Evolutionary conservation across 2,888 invertebrate genomes (phyloP).

Genomic region (Caenorhabditis zanzibari): DNA sequence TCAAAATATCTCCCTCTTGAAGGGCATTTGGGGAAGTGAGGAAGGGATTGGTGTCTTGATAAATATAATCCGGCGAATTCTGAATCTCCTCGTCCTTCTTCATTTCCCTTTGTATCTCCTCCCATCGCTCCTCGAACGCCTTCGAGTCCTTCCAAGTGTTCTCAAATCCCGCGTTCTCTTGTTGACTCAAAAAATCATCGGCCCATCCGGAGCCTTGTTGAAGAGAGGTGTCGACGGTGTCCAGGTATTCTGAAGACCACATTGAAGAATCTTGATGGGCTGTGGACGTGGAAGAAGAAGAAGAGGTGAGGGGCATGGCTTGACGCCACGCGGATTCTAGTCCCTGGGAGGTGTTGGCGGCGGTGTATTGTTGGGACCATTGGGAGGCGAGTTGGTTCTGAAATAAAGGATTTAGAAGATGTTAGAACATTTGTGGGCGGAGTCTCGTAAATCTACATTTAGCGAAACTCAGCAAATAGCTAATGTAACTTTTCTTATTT

Average conservation of each 20-base stretch:
- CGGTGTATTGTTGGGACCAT: slow-evolving; percentile 72
- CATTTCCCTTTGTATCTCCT: slow-evolving; percentile 58
- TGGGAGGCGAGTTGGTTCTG: slow-evolving; percentile 67
- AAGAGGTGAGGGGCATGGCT: slow-evolving; percentile 5
- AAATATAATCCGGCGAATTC: slow-evolving; percentile 22
- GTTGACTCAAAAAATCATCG: slow-evolving; percentile 47
- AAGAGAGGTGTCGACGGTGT: slow-evolving; percentile 70
- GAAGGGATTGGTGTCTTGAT: slow-evolving; percentile 71
- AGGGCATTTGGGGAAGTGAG: slow-evolving; percentile 64
- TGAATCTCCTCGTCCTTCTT: slow-evolving; percentile 29
- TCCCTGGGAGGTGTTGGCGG: slow-evolving; percentile 10
- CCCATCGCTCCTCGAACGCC: slow-evolving; percentile 57
- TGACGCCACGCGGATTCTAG: slow-evolving; percentile 53
- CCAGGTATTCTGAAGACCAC: slow-evolving; percentile 80
- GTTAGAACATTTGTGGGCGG: neutral
- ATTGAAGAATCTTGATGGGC: slow-evolving; percentile 65
- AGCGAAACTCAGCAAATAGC: too few species aligned
- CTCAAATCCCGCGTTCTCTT: slow-evolving; percentile 46
- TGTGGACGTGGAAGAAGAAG: neutral
- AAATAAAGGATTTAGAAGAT: neutral
- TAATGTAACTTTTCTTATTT: too few species aligned
- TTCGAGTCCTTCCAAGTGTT: slow-evolving; percentile 36
- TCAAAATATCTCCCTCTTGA: slow-evolving; percentile 68
- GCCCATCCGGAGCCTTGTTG: slow-evolving; percentile 41
- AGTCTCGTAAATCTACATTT: too few species aligned